Evolutionary conservation across 2,888 invertebrate species (phyloP).

Genomic region (Diadegma fenestrale): DNA sequence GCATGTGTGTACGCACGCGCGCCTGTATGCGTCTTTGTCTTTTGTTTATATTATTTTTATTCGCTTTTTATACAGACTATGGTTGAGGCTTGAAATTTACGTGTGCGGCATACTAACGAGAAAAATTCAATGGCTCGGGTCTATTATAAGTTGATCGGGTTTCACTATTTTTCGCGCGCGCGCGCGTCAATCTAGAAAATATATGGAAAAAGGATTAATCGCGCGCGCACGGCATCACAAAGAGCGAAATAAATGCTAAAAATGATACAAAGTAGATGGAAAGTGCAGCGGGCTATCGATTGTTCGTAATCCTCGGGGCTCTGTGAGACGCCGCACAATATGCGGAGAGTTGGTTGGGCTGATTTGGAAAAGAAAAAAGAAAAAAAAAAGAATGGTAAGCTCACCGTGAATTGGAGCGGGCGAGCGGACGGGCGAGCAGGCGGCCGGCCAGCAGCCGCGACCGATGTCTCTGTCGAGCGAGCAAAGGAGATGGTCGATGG

Average conservation of each 20-base stretch:
- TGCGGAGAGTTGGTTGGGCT: neutral
- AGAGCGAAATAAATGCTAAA: too few relatives aligned
- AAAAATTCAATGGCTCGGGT: neutral
- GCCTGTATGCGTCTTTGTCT: neutral
- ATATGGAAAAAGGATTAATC: too few relatives aligned
- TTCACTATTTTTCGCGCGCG: neutral
- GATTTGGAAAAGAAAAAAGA: neutral
- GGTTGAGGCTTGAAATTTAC: neutral
- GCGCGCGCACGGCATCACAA: too few relatives aligned
- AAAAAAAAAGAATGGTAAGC: constrained; percentile 68
- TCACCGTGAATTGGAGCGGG: constrained; percentile 80
- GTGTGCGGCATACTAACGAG: neutral
- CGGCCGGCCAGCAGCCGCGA: constrained; percentile 76
- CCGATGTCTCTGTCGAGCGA: constrained; percentile 70
- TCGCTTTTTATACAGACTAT: neutral
- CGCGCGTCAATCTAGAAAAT: neutral
- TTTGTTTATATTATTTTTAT: neutral
- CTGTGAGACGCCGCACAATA: constrained; percentile 14
- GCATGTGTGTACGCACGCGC: constrained; percentile 2
- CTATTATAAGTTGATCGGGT: neutral
- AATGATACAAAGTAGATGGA: too few relatives aligned
- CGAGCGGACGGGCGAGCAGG: too few relatives aligned
- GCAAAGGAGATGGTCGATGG: constrained; percentile 63
- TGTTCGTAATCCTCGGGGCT: too few relatives aligned
- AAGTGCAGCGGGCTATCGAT: too few relatives aligned